These are phyloP conservation scores for Balaeniceps rex DNA, from an alignment of 2,113 vertebrate genomes.

Conservation along the genomic window DNA sequence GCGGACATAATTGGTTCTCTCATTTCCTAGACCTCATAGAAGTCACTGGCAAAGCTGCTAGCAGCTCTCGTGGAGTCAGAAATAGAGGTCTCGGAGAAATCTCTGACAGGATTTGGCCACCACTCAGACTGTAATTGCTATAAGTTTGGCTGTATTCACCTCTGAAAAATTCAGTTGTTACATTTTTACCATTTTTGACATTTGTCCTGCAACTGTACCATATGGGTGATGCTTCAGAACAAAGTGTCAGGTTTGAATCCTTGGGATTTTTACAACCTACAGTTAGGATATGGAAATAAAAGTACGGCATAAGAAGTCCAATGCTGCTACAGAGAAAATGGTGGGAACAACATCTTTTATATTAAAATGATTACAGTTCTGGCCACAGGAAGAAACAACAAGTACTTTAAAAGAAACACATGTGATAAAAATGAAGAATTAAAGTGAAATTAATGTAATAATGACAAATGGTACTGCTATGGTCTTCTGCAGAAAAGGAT, in stretches of 20 bases:
- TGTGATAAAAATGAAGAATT: constrained; percentile 43
- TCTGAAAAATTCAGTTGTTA: neutral
- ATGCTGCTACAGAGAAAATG: neutral
- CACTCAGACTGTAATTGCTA: neutral
- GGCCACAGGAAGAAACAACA: constrained; percentile 31
- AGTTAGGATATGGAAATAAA: neutral
- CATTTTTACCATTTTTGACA: neutral
- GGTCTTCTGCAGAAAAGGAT: constrained; percentile 5
- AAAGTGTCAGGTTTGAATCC: neutral
- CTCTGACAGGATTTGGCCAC: neutral
- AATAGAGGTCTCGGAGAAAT: neutral
- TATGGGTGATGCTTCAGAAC: neutral
- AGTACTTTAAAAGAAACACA: constrained; percentile 14
- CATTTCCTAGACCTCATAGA: neutral
- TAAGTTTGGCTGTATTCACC: neutral
- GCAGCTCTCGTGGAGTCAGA: neutral
- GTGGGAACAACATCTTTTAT: neutral
- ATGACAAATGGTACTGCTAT: constrained; percentile 20
- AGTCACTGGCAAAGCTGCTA: neutral
- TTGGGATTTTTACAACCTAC: neutral
- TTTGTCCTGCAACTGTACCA: neutral
- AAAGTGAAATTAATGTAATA: constrained; percentile 20
- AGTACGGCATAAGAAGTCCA: neutral
- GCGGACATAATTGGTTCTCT: neutral
- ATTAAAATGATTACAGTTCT: neutral